Evolutionary conservation across 2,888 invertebrate species (phyloP).

Genomic region (Sesamia inferens): DNA sequence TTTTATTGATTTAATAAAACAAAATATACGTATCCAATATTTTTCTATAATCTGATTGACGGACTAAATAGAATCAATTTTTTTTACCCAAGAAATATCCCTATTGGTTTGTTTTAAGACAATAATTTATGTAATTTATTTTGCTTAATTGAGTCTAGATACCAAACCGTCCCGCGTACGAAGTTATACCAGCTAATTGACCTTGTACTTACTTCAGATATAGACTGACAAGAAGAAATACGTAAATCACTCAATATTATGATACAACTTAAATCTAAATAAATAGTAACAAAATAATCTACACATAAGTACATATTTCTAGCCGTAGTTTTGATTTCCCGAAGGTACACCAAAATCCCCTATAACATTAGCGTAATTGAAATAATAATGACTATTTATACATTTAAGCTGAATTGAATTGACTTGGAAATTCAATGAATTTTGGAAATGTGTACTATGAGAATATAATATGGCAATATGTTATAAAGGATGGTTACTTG

Average conservation of each 20-base stretch:
- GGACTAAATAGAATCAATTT: no score
- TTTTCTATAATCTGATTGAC: no score
- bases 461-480: conserved; percentile 22
- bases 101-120: no score
- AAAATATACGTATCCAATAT: no score
- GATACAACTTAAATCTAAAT: conserved; percentile 17
- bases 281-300: conserved; percentile 40
- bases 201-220: background rate
- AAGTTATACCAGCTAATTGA: background rate
- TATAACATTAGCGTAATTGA: conserved; percentile 54
- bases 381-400: conserved; percentile 58
- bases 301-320: conserved; percentile 30
- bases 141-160: background rate
- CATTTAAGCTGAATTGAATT: conserved; percentile 54
- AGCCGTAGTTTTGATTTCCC: conserved; percentile 56
- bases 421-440: conserved; percentile 45
- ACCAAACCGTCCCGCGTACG: background rate
- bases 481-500: background rate
- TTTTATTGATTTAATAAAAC: no score
- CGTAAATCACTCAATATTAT: background rate
- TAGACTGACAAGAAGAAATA: background rate
- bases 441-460: conserved; percentile 28
- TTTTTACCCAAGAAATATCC: no score
- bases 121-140: no score
- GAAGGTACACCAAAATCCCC: conserved; percentile 41